Evolutionary conservation across 2,888 invertebrate genomes (phyloP), one percentile per base, ranked within the genome.

Genomic region (Eremobia ochroleuca): DNA sequence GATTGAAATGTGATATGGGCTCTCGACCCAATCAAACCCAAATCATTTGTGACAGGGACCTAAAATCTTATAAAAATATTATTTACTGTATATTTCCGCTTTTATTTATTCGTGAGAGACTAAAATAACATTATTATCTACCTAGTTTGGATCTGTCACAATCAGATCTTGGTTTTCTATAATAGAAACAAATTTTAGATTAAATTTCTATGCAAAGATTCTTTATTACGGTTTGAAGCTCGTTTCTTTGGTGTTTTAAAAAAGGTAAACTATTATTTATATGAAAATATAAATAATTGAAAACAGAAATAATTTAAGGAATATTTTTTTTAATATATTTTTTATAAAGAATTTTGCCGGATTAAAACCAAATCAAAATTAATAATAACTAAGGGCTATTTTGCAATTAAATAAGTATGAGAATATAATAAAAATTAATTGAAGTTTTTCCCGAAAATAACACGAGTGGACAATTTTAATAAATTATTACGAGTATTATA

Each of bases 21-120:
- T 28, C 68, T 71, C 43, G 62, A 73, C 55, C 81, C 61, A 82
- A 81, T 81, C 82, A 78, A 43, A 81, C 81, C 82, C 82, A 73
- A 81, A 81, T 81, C 82, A 82, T 70, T 66, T 66, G 73, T 73
- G 72, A 77, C 78, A 73, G 11, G 73, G 25, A 77, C 15, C 67
- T 40, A 66, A 65, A 72, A 77, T 72, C 64, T 77, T 46, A 72
- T 46, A 81, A 72, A 62, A 77, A 43, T 67, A 37, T 46, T 46
- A 59, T 73, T 77, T 55, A 62, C 46, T 61, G 31, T 61, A 76
- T 25, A 66, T 66, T 81, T 81, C n/a, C 34, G 21, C 40, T 66
- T 77, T 61, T 65, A 73, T 80, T 73, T 55, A 61, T 80, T 52
- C n/a, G 18, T 43, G 21, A 43, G 11, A 43, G 34, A 31, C 25